These are phyloP conservation scores for Eulithis testata DNA, from an alignment of 2,888 invertebrate species.

Conservation along the genomic window DNA sequence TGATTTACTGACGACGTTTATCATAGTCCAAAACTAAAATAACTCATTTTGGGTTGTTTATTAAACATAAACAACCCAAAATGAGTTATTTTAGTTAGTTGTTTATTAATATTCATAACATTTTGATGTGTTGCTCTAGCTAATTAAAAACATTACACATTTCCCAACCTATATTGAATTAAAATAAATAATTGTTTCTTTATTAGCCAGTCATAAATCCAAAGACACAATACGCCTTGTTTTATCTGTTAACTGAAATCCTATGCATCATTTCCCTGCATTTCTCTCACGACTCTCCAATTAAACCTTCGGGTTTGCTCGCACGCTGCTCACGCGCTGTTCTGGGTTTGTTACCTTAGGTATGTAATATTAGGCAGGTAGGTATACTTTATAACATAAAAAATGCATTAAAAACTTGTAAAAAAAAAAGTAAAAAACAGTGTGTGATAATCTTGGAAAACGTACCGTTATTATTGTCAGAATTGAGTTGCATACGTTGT, in stretches of 20 bases:
- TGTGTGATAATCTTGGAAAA: too few species aligned
- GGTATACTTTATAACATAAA: background rate
- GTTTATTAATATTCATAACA: too few species aligned
- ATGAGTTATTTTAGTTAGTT: too few species aligned
- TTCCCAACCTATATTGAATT: background rate
- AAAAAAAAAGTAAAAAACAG: too few species aligned
- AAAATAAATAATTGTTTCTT: conserved; percentile 13
- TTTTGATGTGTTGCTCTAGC: too few species aligned
- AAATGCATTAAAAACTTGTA: too few species aligned
- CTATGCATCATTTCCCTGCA: conserved; percentile 34
- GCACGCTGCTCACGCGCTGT: conserved; percentile 63
- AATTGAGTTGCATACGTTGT: too few species aligned
- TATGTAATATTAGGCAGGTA: background rate
- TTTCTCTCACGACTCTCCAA: conserved; percentile 61
- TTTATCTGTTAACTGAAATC: conserved; percentile 25
- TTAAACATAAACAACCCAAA: too few species aligned
- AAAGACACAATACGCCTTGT: conserved; percentile 19
- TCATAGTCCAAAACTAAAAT: too few species aligned
- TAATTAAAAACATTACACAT: background rate
- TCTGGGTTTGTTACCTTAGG: conserved; percentile 6
- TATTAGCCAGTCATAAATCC: conserved; percentile 27
- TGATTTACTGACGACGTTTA: too few species aligned
- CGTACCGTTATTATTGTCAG: too few species aligned
- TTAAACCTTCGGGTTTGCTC: conserved; percentile 69
- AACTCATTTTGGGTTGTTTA: too few species aligned